Percentiles rank a stretch among this genome's conserved stretches.
Evolutionary conservation across 2,888 invertebrate genomes (phyloP).

Genomic region (Hirtodrosophila cameraria): DNA sequence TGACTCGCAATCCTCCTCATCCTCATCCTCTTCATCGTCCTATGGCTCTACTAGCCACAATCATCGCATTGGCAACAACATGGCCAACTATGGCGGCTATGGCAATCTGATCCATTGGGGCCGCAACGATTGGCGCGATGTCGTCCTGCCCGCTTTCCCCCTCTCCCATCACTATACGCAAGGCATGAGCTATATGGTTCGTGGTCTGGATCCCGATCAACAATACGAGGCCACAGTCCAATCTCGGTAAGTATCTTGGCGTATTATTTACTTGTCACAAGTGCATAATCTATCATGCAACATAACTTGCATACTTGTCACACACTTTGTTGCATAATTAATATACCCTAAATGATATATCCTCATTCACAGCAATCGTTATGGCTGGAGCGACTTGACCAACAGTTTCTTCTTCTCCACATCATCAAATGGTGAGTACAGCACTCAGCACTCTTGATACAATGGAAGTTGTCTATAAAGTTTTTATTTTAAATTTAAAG

Average conservation of each 20-base stretch:
- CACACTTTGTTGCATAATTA: slow-evolving; percentile 53
- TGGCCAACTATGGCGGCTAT: slow-evolving; percentile 77
- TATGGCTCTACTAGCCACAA: slow-evolving; percentile 78
- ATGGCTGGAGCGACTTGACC: slow-evolving; percentile 88
- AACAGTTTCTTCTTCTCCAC: slow-evolving; percentile 88
- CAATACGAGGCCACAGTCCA: slow-evolving; percentile 89
- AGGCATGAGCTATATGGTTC: slow-evolving; percentile 88
- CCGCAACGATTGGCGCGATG: slow-evolving; percentile 86
- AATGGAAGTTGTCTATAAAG: too few relatives aligned
- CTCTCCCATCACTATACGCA: slow-evolving; percentile 86
- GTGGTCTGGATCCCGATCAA: slow-evolving; percentile 87
- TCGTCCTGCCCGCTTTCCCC: slow-evolving; percentile 86
- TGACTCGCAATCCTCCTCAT: slow-evolving; percentile 82
- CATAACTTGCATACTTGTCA: slow-evolving; percentile 49
- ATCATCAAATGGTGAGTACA: slow-evolving; percentile 86
- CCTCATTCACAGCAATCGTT: slow-evolving; percentile 85
- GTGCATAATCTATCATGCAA: slow-evolving; percentile 45
- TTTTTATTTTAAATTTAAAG: too few relatives aligned
- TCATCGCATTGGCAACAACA: slow-evolving; percentile 79
- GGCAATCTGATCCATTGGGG: slow-evolving; percentile 83
- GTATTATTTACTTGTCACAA: slow-evolving; percentile 16
- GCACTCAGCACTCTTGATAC: not conserved
- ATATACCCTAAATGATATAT: slow-evolving; percentile 22
- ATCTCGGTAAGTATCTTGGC: slow-evolving; percentile 84
- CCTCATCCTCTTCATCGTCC: slow-evolving; percentile 82